Base-by-base conservation (phyloP, 2,113 vertebrate genomes). In the Charina bottae region DNA sequence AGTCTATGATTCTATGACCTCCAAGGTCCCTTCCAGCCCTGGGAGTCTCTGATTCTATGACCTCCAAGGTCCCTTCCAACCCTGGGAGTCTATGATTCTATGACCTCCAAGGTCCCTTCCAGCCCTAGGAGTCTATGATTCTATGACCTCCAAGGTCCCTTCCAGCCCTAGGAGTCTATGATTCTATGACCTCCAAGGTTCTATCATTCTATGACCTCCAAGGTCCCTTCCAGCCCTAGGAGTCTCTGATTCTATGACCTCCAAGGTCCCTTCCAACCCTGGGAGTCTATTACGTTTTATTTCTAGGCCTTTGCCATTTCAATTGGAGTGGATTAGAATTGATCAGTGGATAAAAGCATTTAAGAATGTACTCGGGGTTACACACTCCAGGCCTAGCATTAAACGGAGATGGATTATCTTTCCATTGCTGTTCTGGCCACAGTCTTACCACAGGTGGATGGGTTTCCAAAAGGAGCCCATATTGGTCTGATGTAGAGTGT, bases 61-160 rank as follows among this genome's bases (percentile, higher is more conserved):
- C 0, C 24, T 64, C 26, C 62, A 64, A 58, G 11, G 56, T 58
- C n/a, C n/a, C n/a, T n/a, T n/a, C n/a, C n/a, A n/a, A n/a, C n/a
- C n/a, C n/a, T n/a, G n/a, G n/a, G n/a, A n/a, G n/a, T 1, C 56
- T 13, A 4, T 58, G 13, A n/a, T 28, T 0, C 11, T 68, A 0
- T 13, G 26, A 28, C 10, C 10, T 64, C 60, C 26, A 64, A 12
- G 60, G 9, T 62, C 24, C 23, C 2, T 26, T 62, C 60, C 60
- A 8, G 3, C 60, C 24, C 2, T 62, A 11, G 2, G 60, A 62
- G 60, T n/a, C n/a, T 28, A 62, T 62, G 60, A 28, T 62, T 62
- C 46, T 46, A 3, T 62, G 60, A 64, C 60, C 3, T 64, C 10
- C 26, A 64, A 28, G 60, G 10, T 62, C 26, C 24, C 26, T 64